Evolutionary conservation across 2,888 invertebrate genomes (phyloP).

Genomic region (Hypsopygia costalis): DNA sequence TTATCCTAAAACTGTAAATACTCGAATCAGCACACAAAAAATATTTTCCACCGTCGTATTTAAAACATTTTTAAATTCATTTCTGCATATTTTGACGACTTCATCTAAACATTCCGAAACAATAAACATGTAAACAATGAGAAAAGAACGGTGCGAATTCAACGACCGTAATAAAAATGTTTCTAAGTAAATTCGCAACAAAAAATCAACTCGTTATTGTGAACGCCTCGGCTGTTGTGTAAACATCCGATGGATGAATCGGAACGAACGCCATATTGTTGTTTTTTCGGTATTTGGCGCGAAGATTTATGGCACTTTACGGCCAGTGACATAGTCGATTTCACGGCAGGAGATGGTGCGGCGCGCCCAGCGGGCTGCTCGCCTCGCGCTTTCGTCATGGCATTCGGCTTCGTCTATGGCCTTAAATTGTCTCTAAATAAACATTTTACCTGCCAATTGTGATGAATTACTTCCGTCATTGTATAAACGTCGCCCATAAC

Average conservation of each 20-base stretch:
- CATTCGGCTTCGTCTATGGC: slow-evolving; percentile 67
- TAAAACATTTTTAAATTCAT: not conserved
- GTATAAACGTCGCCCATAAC: slow-evolving; percentile 41
- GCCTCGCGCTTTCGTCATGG: slow-evolving; percentile 50
- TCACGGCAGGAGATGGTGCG: slow-evolving; percentile 53
- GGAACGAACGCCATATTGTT: slow-evolving; percentile 50
- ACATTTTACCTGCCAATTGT: slow-evolving; percentile 74
- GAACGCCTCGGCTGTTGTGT: slow-evolving; percentile 60
- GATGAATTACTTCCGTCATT: slow-evolving; percentile 61
- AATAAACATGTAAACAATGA: slow-evolving; percentile 21
- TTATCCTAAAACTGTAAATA: not conserved
- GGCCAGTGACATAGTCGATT: slow-evolving; percentile 76
- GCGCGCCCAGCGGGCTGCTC: slow-evolving; percentile 27
- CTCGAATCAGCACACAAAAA: slow-evolving; percentile 5
- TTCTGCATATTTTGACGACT: slow-evolving; percentile 29
- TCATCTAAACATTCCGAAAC: slow-evolving; percentile 26
- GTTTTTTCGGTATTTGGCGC: slow-evolving; percentile 51
- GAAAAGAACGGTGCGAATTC: slow-evolving; percentile 29
- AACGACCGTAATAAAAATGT: slow-evolving; percentile 31
- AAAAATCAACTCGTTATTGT: slow-evolving; percentile 33
- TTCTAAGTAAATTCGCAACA: slow-evolving; percentile 47
- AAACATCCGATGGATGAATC: slow-evolving; percentile 63
- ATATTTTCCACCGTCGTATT: slow-evolving; percentile 1
- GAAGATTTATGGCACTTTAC: slow-evolving; percentile 78
- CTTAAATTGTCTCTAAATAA: slow-evolving; percentile 69